Evolutionary conservation across 2,888 invertebrate genomes (phyloP).

Genomic region (Bellardia bayeri): DNA sequence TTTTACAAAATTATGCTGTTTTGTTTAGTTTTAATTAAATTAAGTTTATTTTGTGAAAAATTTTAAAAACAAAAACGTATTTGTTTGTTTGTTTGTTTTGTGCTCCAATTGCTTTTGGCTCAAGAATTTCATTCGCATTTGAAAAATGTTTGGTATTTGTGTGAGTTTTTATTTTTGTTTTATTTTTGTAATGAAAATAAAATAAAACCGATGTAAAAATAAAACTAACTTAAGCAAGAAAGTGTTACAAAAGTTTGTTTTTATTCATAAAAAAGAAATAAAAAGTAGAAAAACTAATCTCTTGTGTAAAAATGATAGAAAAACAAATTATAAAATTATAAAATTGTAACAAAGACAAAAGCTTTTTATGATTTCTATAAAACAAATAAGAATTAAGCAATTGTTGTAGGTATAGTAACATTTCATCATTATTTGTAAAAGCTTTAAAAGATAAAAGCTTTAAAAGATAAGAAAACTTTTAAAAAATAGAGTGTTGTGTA

Average conservation of each 20-base stretch:
- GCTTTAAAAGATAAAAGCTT: background rate
- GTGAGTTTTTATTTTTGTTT: background rate
- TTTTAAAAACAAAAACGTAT: too few species aligned
- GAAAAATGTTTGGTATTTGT: constrained; percentile 45
- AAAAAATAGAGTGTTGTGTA: background rate
- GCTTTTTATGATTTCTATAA: too few species aligned
- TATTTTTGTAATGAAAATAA: constrained; percentile 1
- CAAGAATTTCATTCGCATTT: constrained; percentile 39
- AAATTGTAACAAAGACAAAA: too few species aligned
- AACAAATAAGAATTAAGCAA: too few species aligned
- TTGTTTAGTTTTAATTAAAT: constrained; percentile 29
- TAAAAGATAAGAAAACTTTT: constrained; percentile 2
- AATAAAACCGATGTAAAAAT: constrained; percentile 26
- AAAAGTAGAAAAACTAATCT: background rate
- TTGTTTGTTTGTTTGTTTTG: constrained; percentile 30
- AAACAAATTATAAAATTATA: background rate
- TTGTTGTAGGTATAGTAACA: too few species aligned
- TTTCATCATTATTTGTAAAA: background rate
- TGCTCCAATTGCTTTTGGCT: constrained; percentile 70
- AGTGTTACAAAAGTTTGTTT: constrained; percentile 30
- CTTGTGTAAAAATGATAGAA: background rate
- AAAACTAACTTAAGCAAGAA: constrained; percentile 37
- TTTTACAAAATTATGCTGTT: too few species aligned
- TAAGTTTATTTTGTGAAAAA: background rate
- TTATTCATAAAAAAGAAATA: background rate